Percentiles rank a stretch among this genome's conserved stretches.
Evolutionary conservation across 2,888 invertebrate genomes (phyloP).

Genomic region (Cryptus armator): DNA sequence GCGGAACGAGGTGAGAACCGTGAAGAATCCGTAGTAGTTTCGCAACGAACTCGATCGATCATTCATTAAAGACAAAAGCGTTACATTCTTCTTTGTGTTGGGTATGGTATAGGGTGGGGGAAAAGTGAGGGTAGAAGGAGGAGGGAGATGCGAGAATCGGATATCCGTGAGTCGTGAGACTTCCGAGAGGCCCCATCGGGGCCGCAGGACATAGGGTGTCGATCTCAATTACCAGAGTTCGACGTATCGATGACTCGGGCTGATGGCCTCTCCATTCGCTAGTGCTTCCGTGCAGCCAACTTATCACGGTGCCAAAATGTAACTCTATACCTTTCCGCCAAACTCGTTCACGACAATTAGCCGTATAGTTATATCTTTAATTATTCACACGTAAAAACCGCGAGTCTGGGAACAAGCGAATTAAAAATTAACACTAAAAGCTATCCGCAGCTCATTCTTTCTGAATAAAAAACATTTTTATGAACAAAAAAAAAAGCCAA

Average conservation of each 20-base stretch:
- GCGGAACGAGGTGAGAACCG: background rate
- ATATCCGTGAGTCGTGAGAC: constrained; percentile 56
- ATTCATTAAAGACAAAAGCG: constrained; percentile 3
- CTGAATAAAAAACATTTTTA: background rate
- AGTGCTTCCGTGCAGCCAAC: background rate
- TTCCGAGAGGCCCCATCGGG: constrained; percentile 22
- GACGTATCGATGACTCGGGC: constrained; percentile 1
- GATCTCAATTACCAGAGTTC: constrained; percentile 11
- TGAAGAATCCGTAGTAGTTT: constrained; percentile 8
- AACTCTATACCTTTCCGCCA: background rate
- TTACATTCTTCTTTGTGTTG: background rate
- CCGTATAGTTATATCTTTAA: background rate
- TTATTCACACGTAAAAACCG: background rate
- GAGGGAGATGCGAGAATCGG: constrained; percentile 26
- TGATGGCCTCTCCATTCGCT: background rate
- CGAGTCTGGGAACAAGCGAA: too few relatives aligned
- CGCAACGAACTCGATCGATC: constrained; percentile 1
- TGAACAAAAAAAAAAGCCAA: background rate
- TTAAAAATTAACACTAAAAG: too few relatives aligned
- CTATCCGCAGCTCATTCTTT: too few relatives aligned
- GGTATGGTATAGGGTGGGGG: background rate
- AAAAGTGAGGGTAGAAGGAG: background rate
- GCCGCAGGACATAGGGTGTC: background rate
- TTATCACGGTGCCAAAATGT: background rate
- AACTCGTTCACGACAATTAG: background rate